These are phyloP conservation scores for Lutjanus campechanus DNA, from an alignment of 2,797 vertebrate species.

Conservation along the genomic window DNA sequence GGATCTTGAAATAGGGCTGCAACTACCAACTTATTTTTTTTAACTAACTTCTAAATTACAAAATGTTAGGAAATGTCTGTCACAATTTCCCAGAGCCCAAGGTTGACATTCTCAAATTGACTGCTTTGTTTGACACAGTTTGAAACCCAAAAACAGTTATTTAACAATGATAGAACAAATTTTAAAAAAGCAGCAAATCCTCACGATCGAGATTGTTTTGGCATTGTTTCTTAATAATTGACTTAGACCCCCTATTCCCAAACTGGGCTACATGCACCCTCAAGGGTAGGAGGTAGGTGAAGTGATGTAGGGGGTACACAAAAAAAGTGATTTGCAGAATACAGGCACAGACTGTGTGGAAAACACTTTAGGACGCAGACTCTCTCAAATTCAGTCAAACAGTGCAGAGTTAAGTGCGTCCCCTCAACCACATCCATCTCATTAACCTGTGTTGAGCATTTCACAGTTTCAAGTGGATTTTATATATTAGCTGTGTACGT, in stretches of 20 bases:
- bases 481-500: no score
- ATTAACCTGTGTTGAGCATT: no score
- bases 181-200: background rate
- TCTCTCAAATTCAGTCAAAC: no score
- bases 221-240: background rate
- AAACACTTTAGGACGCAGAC: no score
- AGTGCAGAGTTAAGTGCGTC: no score
- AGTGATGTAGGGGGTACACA: no score
- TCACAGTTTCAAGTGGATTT: no score
- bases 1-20: constrained; percentile 9
- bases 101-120: background rate
- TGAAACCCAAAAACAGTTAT: background rate
- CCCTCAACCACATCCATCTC: no score
- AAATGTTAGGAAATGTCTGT: background rate
- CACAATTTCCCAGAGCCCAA: background rate
- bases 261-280: no score
- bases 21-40: constrained; percentile 9
- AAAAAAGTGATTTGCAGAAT: no score
- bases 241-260: background rate
- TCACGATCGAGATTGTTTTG: background rate
- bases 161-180: background rate
- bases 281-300: no score
- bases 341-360: no score
- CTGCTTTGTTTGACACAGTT: background rate
- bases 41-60: background rate